Base-by-base conservation (phyloP, 2,113 vertebrate genomes). In the Physeter macrocephalus region DNA sequence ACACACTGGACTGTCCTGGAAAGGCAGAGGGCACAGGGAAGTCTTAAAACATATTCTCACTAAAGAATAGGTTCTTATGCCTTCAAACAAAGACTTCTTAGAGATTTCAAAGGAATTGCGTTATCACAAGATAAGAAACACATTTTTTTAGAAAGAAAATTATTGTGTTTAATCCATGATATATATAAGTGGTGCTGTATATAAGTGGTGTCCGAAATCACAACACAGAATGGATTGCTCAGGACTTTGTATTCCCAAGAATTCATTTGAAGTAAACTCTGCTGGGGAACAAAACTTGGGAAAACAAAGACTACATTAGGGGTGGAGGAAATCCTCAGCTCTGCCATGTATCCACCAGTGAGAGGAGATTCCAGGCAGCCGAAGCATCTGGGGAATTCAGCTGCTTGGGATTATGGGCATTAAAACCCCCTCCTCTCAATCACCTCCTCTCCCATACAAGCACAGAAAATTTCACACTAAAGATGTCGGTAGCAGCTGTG, bases 341-440 rank as follows among this genome's bases (percentile, higher is more conserved):
- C 25, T 88, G 31, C 86, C 36, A 4, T 23, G 15, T 36, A 54
- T 69, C 18, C 31, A 62, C 43, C 67, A 64, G 11, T 46, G 62
- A 69, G 62, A 89, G 36, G 88, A 62, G 75, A 91, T 64, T 43
- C 52, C 36, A 86, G 59, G 77, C 52, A 95, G 90, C 91, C 67
- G 77, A 95, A 95, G 71, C n/a, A 91, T 94, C 62, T 88, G 91
- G 54, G 57, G 75, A 97, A 96, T 96, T 96, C 59, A 81, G 21
- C 84, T 77, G 93, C 83, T 52, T 54, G 27, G 64, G 61, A 41
- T 96, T 81, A 90, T 41, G 25, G 43, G 62, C 31, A 88, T 94
- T 95, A 94, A 94, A 74, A 20, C 2, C 39, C 15, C 18, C 25
- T 74, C 27, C 39, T 29, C 39, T 81, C 39, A 78, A 43, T 77